Conservation (phyloP, 2,113 vertebrate species). For the Gadus macrocephalus region DNA sequence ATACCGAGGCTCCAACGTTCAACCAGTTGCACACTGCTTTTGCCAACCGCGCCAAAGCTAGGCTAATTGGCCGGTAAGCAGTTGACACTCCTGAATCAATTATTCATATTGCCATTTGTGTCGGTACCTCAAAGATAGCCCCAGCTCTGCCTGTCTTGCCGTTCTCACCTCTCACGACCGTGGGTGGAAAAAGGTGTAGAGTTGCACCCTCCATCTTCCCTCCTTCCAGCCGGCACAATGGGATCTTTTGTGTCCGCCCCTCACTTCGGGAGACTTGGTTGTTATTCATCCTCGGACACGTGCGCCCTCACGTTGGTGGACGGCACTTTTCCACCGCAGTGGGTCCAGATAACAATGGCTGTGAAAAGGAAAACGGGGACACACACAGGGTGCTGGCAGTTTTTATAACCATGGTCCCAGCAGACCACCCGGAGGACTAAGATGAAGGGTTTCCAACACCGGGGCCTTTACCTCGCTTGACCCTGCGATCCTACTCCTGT, state of each 20-base stretch:
- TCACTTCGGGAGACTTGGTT: conserved; percentile 18
- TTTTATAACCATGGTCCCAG: too few species aligned
- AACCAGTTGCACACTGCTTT: too few species aligned
- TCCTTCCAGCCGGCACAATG: conserved; percentile 1
- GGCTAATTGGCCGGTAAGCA: conserved; percentile 9
- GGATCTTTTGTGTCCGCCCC: neutral
- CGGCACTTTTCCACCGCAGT: conserved; percentile 37
- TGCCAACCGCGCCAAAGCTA: too few species aligned
- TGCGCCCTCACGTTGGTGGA: conserved; percentile 14
- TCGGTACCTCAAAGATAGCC: neutral
- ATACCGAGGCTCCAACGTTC: too few species aligned
- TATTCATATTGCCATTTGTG: conserved; percentile 9
- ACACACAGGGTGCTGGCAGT: too few species aligned
- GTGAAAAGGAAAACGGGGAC: too few species aligned
- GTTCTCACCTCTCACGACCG: neutral
- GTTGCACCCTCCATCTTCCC: conserved; percentile 13
- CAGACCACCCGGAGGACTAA: too few species aligned
- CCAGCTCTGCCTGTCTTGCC: neutral
- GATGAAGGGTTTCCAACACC: too few species aligned
- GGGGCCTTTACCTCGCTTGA: too few species aligned
- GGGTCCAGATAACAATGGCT: conserved; percentile 10
- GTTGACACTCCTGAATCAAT: conserved; percentile 17
- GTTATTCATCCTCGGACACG: conserved; percentile 36
- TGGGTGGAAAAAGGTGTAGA: conserved; percentile 24
- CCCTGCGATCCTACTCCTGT: too few species aligned